Conservation (phyloP, 1,140 invertebrate species). For the Neotoxoptera formosana region DNA sequence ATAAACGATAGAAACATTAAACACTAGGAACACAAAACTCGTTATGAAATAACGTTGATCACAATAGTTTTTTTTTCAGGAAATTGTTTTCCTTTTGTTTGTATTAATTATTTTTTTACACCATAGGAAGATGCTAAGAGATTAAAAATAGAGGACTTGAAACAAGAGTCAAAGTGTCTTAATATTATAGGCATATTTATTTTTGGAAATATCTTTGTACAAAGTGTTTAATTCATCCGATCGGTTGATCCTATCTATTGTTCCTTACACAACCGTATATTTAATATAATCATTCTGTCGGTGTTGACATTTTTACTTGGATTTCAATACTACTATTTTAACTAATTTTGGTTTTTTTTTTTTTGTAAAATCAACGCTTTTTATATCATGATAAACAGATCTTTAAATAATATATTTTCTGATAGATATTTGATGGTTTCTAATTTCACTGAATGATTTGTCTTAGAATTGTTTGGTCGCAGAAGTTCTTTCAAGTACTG, state of each 20-base stretch:
- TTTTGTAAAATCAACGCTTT: background rate
- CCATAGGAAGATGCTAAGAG: background rate
- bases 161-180: background rate
- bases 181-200: background rate
- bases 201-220: background rate
- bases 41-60: constrained; percentile 41
- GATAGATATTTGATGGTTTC: background rate
- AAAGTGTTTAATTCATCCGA: background rate
- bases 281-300: background rate
- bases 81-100: constrained; percentile 7
- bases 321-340: background rate
- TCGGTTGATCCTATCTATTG: background rate
- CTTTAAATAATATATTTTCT: background rate
- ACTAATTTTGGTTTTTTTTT: background rate
- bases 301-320: background rate
- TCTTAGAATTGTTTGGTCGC: background rate
- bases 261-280: background rate
- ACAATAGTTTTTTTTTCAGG: constrained; percentile 35
- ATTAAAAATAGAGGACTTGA: background rate
- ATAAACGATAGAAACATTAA: constrained; percentile 39
- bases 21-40: constrained; percentile 51
- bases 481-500: background rate
- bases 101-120: constrained; percentile 11
- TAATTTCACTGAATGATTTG: background rate
- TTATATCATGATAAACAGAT: background rate